Conservation (phyloP, 2,888 invertebrate species). For the Elegia similella region DNA sequence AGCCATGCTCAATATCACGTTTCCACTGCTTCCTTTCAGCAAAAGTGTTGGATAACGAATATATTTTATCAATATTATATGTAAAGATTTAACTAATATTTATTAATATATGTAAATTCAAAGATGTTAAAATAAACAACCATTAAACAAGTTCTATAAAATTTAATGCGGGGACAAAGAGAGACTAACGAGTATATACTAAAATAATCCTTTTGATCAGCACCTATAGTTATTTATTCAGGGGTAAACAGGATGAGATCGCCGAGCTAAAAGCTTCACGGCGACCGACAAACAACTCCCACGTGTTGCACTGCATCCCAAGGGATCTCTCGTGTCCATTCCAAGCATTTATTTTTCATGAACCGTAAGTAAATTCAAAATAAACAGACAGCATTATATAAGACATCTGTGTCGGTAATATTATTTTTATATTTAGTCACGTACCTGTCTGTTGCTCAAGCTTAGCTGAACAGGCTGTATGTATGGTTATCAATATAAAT, state of each 20-base stretch:
- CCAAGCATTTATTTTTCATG: neutral
- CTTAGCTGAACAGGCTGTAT: no score
- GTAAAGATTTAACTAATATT: no score
- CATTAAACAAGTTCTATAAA: neutral
- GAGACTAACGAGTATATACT: neutral
- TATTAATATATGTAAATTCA: no score
- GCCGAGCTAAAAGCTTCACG: neutral
- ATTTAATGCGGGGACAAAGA: neutral
- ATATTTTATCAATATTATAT: no score
- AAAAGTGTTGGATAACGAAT: no score
- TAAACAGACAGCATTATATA: neutral
- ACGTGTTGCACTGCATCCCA: neutral
- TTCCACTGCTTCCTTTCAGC: no score
- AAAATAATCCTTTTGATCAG: constrained; percentile 4
- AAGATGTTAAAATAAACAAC: no score
- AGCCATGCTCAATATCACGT: no score
- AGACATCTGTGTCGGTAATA: neutral
- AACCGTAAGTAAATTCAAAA: neutral
- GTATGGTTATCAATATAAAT: no score
- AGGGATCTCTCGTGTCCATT: neutral
- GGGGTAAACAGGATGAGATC: neutral
- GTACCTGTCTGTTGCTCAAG: no score
- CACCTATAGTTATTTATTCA: neutral
- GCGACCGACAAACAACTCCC: neutral
- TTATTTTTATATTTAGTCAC: neutral